phyloP scores from a whole-genome alignment of 2,113 vertebrate genomes.

The Macquaria australasica region DNA sequence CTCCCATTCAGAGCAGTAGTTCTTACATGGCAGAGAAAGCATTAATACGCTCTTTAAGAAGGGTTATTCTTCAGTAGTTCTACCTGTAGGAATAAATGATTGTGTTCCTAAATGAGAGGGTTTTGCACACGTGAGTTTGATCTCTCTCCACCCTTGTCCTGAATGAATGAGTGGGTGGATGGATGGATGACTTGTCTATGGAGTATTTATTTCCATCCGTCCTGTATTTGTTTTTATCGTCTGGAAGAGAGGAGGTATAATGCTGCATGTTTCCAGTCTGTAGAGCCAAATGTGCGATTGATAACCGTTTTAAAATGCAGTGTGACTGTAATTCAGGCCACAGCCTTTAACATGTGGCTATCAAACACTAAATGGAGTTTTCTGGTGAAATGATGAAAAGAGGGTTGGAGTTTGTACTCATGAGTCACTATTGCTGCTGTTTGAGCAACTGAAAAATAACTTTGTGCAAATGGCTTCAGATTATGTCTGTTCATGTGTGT shows the following conservation, averaged over 20 bases:
- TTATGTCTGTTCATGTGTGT: background rate
- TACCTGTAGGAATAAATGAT: conserved; percentile 10
- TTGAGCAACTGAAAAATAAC: background rate
- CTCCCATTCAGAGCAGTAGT: background rate
- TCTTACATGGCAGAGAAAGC: conserved; percentile 5
- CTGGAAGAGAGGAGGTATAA: background rate
- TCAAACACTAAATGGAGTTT: conserved; percentile 36
- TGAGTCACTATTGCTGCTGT: background rate
- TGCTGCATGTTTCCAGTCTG: conserved; percentile 1
- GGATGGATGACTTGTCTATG: background rate
- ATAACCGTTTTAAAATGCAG: background rate
- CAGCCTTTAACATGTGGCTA: conserved; percentile 47
- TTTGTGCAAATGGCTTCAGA: background rate
- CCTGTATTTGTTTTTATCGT: conserved; percentile 76
- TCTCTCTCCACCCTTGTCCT: conserved; percentile 26
- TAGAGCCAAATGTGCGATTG: conserved; percentile 30
- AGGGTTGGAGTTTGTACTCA: background rate
- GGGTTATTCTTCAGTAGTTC: background rate
- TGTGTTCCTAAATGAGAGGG: background rate
- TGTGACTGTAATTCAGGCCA: conserved; percentile 1
- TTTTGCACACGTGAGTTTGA: conserved; percentile 67
- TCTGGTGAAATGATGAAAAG: background rate
- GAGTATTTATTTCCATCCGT: conserved; percentile 69
- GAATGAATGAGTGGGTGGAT: conserved; percentile 29
- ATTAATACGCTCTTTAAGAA: conserved; percentile 16